Conservation (phyloP, 2,113 vertebrate genomes). For the Tinamus guttatus region DNA sequence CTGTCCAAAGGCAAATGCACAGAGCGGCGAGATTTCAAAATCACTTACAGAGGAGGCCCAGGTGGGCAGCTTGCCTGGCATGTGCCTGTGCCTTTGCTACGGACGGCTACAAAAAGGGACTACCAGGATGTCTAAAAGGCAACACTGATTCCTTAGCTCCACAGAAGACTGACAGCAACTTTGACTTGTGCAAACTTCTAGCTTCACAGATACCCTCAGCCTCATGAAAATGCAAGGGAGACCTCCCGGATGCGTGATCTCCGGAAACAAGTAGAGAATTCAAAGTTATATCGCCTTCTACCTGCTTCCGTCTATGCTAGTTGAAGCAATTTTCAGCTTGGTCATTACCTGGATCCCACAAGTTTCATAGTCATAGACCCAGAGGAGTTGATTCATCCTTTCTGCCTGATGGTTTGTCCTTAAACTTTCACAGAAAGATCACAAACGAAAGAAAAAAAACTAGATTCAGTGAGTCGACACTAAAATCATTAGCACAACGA, state of each 20-base stretch:
- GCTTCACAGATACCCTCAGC: neutral
- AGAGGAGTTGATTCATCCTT: neutral
- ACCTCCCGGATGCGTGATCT: neutral
- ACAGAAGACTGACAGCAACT: neutral
- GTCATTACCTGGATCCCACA: neutral
- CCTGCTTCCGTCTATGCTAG: neutral
- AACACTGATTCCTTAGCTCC: neutral
- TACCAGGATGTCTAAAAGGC: neutral
- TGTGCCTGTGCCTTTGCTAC: neutral
- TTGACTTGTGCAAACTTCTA: neutral
- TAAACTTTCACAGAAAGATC: neutral
- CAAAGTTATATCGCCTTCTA: neutral
- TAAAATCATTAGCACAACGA: neutral
- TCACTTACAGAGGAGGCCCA: neutral
- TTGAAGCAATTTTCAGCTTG: neutral
- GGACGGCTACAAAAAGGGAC: neutral
- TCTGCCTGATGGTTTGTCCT: neutral
- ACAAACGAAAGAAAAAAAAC: neutral
- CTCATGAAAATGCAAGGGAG: neutral
- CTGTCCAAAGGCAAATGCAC: constrained; percentile 21
- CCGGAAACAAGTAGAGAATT: neutral
- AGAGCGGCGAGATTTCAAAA: constrained; percentile 18
- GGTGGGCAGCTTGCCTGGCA: neutral
- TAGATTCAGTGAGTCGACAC: neutral
- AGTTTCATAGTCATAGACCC: neutral